phyloP scores from a whole-genome alignment of 2,888 invertebrate species.

The Leptogaster cylindrica region DNA sequence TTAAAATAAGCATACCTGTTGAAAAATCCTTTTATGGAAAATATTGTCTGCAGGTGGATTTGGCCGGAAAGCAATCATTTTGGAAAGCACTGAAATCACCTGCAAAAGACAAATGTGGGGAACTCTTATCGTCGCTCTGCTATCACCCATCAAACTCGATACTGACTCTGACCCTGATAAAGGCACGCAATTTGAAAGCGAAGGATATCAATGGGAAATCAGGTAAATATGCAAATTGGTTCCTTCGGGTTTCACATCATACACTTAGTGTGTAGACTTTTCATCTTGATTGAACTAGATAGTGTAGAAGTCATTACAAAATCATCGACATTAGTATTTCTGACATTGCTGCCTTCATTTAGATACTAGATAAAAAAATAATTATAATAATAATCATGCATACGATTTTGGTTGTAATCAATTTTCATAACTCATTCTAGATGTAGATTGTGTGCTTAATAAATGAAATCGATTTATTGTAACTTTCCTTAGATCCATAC shows the following conservation, averaged over 20 bases:
- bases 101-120: conserved; percentile 91
- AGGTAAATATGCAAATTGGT: too few relatives aligned
- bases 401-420: neutral
- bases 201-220: conserved; percentile 96
- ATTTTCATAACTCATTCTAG: neutral
- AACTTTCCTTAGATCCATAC: conserved; percentile 80
- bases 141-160: conserved; percentile 96
- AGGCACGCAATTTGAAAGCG: conserved; percentile 92
- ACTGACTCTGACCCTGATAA: conserved; percentile 86
- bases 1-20: too few relatives aligned
- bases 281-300: too few relatives aligned
- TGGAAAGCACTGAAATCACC: conserved; percentile 93
- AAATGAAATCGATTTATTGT: neutral
- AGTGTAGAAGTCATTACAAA: too few relatives aligned
- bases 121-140: conserved; percentile 88
- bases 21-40: too few relatives aligned
- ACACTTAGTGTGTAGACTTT: too few relatives aligned
- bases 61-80: conserved; percentile 92
- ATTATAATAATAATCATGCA: too few relatives aligned
- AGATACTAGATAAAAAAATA: too few relatives aligned
- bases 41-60: conserved; percentile 74
- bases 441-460: too few relatives aligned
- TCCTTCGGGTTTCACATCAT: too few relatives aligned
- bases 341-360: too few relatives aligned
- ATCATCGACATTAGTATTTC: too few relatives aligned